Percentiles rank a stretch among this genome's conserved stretches.
Evolutionary conservation across 92 coral and sea anemone species (phyloP).

Genomic region (Scolanthus callimorphus): DNA sequence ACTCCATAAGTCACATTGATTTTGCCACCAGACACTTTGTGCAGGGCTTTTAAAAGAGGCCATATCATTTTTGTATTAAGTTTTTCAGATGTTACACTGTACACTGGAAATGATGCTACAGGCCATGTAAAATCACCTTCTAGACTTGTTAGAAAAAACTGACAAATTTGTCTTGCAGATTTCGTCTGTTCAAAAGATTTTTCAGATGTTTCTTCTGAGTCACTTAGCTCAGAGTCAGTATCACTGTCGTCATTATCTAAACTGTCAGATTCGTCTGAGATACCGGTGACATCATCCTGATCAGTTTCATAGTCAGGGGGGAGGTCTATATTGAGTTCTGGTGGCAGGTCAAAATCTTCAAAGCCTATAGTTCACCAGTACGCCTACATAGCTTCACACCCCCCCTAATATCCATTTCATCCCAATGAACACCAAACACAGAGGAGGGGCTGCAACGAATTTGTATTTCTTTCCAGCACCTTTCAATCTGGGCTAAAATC

Average conservation of each 20-base stretch:
- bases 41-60: slow-evolving; percentile 10
- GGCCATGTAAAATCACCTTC: slow-evolving; percentile 38
- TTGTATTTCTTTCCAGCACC: slow-evolving; percentile 7
- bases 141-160: slow-evolving; percentile 31
- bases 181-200: background rate
- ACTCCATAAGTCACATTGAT: slow-evolving; percentile 12
- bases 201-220: background rate
- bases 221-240: background rate
- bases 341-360: slow-evolving; percentile 10
- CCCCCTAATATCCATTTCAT: slow-evolving; percentile 30
- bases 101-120: slow-evolving; percentile 33
- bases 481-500: slow-evolving; percentile 2
- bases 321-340: background rate
- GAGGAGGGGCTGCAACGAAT: background rate
- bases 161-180: slow-evolving; percentile 25
- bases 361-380: slow-evolving; percentile 31
- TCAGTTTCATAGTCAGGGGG: slow-evolving; percentile 8
- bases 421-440: slow-evolving; percentile 28
- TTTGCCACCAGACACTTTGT: slow-evolving; percentile 10
- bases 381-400: slow-evolving; percentile 35
- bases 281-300: background rate
- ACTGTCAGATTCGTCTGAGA: background rate
- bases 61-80: slow-evolving; percentile 10
- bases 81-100: slow-evolving; percentile 22
- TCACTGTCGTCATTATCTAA: background rate